Conservation (phyloP, 2,888 invertebrate species). For the Lampropteryx suffumata region DNA sequence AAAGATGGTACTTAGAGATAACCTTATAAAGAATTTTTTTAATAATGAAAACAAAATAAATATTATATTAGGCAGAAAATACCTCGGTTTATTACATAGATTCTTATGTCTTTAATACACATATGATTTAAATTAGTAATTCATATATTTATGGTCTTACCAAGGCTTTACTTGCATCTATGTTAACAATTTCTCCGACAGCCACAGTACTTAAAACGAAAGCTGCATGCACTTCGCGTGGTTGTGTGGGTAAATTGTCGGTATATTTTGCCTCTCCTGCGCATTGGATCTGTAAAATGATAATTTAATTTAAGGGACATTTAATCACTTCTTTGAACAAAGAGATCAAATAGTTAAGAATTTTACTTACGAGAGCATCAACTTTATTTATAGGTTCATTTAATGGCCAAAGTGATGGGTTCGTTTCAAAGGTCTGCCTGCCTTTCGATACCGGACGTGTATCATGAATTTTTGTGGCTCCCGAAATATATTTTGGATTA, state of each 20-base stretch:
- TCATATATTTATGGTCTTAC: constrained; percentile 68
- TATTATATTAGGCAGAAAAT: too few relatives aligned
- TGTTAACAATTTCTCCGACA: constrained; percentile 79
- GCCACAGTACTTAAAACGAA: constrained; percentile 81
- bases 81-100: too few relatives aligned
- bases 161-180: constrained; percentile 84
- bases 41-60: too few relatives aligned
- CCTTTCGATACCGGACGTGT: constrained; percentile 71
- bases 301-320: not conserved
- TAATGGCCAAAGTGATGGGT: constrained; percentile 85
- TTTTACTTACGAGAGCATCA: constrained; percentile 69
- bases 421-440: constrained; percentile 84
- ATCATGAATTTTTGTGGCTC: constrained; percentile 38
- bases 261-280: constrained; percentile 87
- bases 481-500: constrained; percentile 38
- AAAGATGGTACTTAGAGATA: too few relatives aligned
- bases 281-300: constrained; percentile 72
- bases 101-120: too few relatives aligned
- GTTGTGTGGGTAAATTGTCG: constrained; percentile 83
- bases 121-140: too few relatives aligned
- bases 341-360: not conserved
- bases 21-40: too few relatives aligned
- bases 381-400: constrained; percentile 86
- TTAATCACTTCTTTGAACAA: not conserved
- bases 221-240: constrained; percentile 85